Base-by-base conservation (phyloP, 2,797 vertebrate species). In the Trematomus bernacchii region DNA sequence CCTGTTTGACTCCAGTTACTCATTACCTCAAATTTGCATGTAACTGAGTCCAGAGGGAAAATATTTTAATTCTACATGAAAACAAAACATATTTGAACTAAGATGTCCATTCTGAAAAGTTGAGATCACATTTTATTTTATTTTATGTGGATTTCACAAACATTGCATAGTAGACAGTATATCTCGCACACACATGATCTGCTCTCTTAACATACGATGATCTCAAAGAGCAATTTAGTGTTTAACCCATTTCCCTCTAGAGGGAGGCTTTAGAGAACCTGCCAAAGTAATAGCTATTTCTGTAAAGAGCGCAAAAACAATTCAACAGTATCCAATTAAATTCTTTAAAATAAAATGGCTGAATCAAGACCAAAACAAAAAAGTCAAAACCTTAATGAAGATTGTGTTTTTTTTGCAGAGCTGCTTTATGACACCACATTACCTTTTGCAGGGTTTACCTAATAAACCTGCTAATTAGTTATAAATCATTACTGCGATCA, bases 1-100 rank as follows among this genome's bases (percentile, higher is more conserved):
- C 52, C 43, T 67, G 46, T 71, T 82, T 68, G 77, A 66, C 50
- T 82, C 54, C 70, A 64, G 30, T 74, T 57, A 48, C 51, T 74
- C 6, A 52, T 80, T 82, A 76, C 44, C 66, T 65, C 9, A 10
- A 64, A 87, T 77, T 33, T 43, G 48, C 2, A 19, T 74, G 66
- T 33, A 53, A 63, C 44, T 10, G 14, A 69, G 18, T 51, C 51
- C 33, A 66, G 40, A 70, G 30, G 48, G 33, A 76, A 67, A 5
- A 4, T 0, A 4, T 42, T 76, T 51, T 3, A 15, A 50, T 66
- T n/a, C 37, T 6, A 18, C 13, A 46, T 61, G 9, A 52, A 51
- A 65, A 21, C 19, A 19, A 3, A 11, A 19, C 5, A 6, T n/a
- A 2, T 53, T 60, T 59, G 0, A 30, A 50, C 3, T 19, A 18